Evolutionary conservation across 2,113 vertebrate species (phyloP), one percentile per base, ranked within the genome.

Genomic region (Halcyon malimbica): DNA sequence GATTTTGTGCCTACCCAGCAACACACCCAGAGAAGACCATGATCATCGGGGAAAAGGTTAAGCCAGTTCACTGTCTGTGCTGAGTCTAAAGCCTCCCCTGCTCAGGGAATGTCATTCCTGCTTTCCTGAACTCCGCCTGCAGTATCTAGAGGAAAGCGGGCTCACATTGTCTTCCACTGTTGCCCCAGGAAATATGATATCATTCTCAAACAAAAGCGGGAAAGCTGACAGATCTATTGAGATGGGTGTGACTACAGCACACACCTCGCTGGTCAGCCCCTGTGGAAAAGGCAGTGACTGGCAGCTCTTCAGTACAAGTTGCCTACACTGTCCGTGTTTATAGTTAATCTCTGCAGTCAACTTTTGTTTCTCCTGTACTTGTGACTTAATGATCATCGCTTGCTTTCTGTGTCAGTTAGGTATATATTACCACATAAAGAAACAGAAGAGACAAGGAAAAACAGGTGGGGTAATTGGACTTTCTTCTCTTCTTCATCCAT

Each of bases 161-260:
- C 31, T 88, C 24, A 16, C 95, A 98, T 98, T 98, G 98, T 98
- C 98, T 98, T 98, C 97, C 94, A 95, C 79, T 0, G 8, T 98
- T 24, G 93, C 98, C 96, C 96, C 98, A 98, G 98, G 98, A 98
- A 98, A 95, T 97, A 98, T 98, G 98, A 98, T 98, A 98, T 98
- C 98, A 98, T 97, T 83, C 95, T 93, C 92, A 95, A 98, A 98
- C 98, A 98, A 98, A 98, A 98, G 98, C 96, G 98, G 98, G 98
- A 98, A 98, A 98, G 98, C 98, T 97, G 97, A 98, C 97, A 98
- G 98, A 98, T 98, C 97, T 98, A 90, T 95, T 56, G 97, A 97
- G 97, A 98, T 97, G 98, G 98, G 98, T 98, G 98, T 98, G 98
- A 94, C 98, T 76, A 16, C 67, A 67, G 94, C 91, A 97, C 96